A percentile compares a stretch with the other conserved stretches of the same genome.
Conservation (phyloP, 2,797 vertebrate genomes). For the Cephalopachus bancanus region DNA sequence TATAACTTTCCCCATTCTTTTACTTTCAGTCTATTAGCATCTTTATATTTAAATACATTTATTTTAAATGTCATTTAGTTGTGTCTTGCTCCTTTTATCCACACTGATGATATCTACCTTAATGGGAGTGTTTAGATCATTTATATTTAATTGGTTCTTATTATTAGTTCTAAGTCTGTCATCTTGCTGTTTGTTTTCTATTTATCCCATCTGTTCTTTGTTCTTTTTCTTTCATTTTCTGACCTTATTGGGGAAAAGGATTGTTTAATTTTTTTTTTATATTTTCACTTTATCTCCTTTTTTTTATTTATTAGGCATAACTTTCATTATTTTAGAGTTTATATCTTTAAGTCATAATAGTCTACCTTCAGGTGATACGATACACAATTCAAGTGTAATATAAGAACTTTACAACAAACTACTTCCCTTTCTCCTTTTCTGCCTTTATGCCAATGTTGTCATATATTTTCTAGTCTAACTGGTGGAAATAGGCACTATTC, state of each 20-base stretch:
- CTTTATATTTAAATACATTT: not conserved
- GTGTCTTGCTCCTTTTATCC: not conserved
- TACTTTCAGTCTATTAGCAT: not conserved
- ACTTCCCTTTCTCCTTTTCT: not conserved
- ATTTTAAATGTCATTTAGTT: not conserved
- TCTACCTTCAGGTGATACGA: not conserved
- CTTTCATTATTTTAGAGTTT: constrained; percentile 1
- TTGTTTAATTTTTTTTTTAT: not conserved
- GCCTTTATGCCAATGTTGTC: not conserved
- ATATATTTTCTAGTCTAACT: not conserved
- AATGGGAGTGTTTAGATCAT: not conserved
- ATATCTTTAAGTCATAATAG: not conserved
- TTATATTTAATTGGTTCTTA: not conserved
- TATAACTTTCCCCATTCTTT: not conserved
- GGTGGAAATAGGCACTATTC: not conserved
- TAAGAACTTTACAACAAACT: not conserved
- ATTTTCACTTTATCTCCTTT: not conserved
- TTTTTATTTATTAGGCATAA: not conserved
- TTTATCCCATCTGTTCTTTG: not conserved
- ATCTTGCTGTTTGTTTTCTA: not conserved
- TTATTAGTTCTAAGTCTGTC: not conserved
- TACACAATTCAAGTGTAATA: not conserved
- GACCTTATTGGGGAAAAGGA: not conserved
- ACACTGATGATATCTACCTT: not conserved
- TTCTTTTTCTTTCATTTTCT: not conserved